A percentile compares a stretch with the other conserved stretches of the same genome.
Conservation (phyloP, 2,797 vertebrate species). For the Acomys russatus region DNA sequence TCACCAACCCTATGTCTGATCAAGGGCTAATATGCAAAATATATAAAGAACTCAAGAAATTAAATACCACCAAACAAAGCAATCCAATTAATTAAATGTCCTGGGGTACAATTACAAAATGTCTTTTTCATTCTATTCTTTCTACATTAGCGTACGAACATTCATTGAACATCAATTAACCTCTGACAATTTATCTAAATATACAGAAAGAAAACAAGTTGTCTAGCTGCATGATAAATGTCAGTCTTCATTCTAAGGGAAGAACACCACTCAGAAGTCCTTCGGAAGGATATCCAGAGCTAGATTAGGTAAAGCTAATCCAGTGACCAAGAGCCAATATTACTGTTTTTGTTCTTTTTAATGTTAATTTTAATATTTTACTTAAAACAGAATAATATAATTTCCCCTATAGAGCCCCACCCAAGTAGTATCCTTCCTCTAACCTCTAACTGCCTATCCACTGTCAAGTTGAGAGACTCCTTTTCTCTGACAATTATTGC, state of each 20-base stretch:
- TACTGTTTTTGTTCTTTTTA: not conserved
- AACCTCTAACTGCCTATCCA: too few relatives aligned
- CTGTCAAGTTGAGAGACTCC: not conserved
- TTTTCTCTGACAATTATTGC: not conserved
- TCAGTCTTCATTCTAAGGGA: not conserved
- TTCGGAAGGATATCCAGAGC: not conserved
- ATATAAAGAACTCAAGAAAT: too few relatives aligned
- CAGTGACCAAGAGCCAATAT: not conserved
- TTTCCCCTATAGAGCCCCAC: not conserved
- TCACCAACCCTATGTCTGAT: too few relatives aligned
- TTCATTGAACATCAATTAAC: not conserved
- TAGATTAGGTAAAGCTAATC: not conserved
- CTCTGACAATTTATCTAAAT: not conserved
- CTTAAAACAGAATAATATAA: not conserved
- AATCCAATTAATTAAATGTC: not conserved
- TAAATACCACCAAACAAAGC: too few relatives aligned
- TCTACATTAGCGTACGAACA: not conserved
- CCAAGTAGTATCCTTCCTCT: not conserved
- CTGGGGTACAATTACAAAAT: not conserved
- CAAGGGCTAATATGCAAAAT: too few relatives aligned
- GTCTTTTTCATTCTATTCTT: not conserved
- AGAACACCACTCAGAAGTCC: not conserved
- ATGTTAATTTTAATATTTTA: too few relatives aligned
- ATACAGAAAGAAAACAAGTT: not conserved
- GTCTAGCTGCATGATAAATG: not conserved